These are phyloP conservation scores for Halcyon malimbica DNA, from an alignment of 2,113 vertebrate species.

Conservation along the genomic window DNA sequence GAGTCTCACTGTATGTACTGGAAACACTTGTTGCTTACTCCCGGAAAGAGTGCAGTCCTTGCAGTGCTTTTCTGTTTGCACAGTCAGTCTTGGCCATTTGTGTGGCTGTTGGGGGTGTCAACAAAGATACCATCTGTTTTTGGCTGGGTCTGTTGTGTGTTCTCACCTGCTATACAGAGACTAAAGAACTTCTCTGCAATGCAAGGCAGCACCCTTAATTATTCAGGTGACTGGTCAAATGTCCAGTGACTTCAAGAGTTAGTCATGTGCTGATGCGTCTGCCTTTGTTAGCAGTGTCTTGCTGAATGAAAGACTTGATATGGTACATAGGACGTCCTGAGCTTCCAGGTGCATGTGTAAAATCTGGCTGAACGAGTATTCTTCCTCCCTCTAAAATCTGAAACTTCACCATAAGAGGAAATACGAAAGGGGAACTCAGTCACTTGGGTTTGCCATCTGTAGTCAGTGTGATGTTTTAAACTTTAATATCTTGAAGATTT, in stretches of 20 bases:
- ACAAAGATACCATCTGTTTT: not conserved
- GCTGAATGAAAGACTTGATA: not conserved
- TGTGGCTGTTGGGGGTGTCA: not conserved
- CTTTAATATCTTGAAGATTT: not conserved
- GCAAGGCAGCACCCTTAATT: not conserved
- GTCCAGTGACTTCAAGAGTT: not conserved
- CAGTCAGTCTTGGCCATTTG: not conserved
- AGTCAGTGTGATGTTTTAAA: not conserved
- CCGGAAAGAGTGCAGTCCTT: not conserved
- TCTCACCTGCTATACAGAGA: not conserved
- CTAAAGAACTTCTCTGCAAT: not conserved
- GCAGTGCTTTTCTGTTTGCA: not conserved
- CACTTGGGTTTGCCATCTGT: not conserved
- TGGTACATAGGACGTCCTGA: fast-evolving
- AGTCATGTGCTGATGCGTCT: not conserved
- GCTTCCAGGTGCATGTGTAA: not conserved
- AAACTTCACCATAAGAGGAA: not conserved
- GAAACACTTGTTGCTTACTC: not conserved
- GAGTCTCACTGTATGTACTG: not conserved
- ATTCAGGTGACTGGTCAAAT: not conserved
- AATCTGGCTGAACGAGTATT: not conserved
- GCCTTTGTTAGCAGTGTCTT: not conserved
- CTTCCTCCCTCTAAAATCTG: not conserved
- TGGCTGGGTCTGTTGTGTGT: not conserved
- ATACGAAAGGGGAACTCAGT: fast-evolving